Conservation (phyloP, 2,113 vertebrate genomes). For the Lycaon pictus region DNA sequence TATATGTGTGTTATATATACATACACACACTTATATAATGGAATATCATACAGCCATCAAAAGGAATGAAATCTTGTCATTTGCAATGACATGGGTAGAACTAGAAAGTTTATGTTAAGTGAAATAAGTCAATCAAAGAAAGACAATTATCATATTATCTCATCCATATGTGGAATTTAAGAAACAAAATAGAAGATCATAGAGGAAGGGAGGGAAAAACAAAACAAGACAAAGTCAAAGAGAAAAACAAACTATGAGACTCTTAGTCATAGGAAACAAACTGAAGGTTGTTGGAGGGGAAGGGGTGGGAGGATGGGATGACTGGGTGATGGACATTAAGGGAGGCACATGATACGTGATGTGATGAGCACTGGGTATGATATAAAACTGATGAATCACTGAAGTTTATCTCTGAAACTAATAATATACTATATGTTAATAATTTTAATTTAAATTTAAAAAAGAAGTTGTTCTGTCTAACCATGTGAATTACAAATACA, state of each 20-base stretch:
- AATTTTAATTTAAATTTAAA: neutral
- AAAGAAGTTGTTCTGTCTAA: neutral
- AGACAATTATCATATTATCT: neutral
- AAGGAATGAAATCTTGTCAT: neutral
- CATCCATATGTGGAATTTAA: neutral
- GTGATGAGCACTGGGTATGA: neutral
- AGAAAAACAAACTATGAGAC: neutral
- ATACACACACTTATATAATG: too few species aligned
- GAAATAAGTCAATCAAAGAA: neutral
- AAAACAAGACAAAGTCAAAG: neutral
- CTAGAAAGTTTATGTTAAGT: neutral
- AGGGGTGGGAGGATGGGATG: neutral
- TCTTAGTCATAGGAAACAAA: neutral
- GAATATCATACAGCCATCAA: neutral
- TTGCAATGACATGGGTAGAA: neutral
- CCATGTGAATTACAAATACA: neutral
- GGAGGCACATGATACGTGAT: accelerated
- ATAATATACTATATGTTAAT: neutral
- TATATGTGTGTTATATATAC: too few species aligned
- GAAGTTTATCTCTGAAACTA: neutral
- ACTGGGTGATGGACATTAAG: neutral
- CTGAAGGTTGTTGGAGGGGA: neutral
- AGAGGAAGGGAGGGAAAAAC: neutral
- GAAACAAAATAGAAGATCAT: neutral
- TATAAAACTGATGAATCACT: neutral